Evolutionary conservation across 2,113 vertebrate species (phyloP).

Genomic region (Vombatus ursinus): DNA sequence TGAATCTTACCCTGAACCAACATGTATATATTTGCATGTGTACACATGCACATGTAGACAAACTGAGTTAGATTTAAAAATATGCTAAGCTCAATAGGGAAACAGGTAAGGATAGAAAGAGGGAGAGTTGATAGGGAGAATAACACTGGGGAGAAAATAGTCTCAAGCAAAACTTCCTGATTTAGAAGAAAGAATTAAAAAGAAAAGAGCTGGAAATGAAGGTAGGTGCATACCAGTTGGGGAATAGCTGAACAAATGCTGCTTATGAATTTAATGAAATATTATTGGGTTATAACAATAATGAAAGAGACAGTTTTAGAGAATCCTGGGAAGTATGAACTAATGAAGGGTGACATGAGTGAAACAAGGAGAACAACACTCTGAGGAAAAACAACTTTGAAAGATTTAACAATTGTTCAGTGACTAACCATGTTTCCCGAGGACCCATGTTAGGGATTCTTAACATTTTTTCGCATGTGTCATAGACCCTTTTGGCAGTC

Average conservation of each 20-base stretch:
- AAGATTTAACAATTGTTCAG: no score
- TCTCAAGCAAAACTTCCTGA: neutral
- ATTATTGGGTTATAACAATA: neutral
- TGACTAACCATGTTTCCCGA: no score
- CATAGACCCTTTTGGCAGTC: no score
- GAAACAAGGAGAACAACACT: no score
- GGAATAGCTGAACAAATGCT: neutral
- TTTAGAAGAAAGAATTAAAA: neutral
- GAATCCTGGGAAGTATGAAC: no score
- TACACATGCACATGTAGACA: neutral
- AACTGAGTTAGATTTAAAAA: neutral
- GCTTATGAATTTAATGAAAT: neutral
- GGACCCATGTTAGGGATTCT: no score
- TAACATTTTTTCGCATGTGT: no score
- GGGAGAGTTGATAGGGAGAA: neutral
- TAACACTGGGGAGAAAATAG: no score
- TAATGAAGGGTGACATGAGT: no score
- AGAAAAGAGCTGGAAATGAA: neutral
- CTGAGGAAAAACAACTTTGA: no score
- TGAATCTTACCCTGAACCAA: neutral
- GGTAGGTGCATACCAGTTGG: neutral
- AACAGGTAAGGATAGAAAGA: neutral
- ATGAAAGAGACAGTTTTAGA: no score
- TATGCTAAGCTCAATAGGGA: neutral
- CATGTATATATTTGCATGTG: neutral